These are phyloP conservation scores for Bombyx mori DNA, from an alignment of 1,140 invertebrate genomes.

Conservation along the genomic window ASM3026992v2 NC_085114.1:13250001-13250500, in stretches of 20 bases:
- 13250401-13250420: slow-evolving; percentile 85
- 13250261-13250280: slow-evolving; percentile 29
- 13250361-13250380: slow-evolving; percentile 73
- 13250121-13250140: slow-evolving; percentile 40
- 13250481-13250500: slow-evolving; percentile 71
- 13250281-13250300: slow-evolving; percentile 34
- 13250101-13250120: slow-evolving; percentile 40
- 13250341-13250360: slow-evolving; percentile 65
- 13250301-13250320: slow-evolving; percentile 63
- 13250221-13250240: slow-evolving; percentile 32
- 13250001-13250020: slow-evolving; percentile 72
- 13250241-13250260: slow-evolving; percentile 42
- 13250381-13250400: slow-evolving; percentile 83
- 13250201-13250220: slow-evolving; percentile 54
- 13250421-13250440: slow-evolving; percentile 84
- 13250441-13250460: slow-evolving; percentile 79
- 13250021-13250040: slow-evolving; percentile 57
- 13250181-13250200: slow-evolving; percentile 40
- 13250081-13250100: slow-evolving; percentile 33
- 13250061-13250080: slow-evolving; percentile 67
- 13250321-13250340: slow-evolving; percentile 56
- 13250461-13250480: slow-evolving; percentile 76
- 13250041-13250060: slow-evolving; percentile 73
- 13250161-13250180: slow-evolving; percentile 51
- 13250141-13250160: slow-evolving; percentile 54